A percentile compares a stretch with the other conserved stretches of the same genome.
Evolutionary conservation across 2,797 vertebrate species (phyloP).

Genomic region (Danio aesculapii): DNA sequence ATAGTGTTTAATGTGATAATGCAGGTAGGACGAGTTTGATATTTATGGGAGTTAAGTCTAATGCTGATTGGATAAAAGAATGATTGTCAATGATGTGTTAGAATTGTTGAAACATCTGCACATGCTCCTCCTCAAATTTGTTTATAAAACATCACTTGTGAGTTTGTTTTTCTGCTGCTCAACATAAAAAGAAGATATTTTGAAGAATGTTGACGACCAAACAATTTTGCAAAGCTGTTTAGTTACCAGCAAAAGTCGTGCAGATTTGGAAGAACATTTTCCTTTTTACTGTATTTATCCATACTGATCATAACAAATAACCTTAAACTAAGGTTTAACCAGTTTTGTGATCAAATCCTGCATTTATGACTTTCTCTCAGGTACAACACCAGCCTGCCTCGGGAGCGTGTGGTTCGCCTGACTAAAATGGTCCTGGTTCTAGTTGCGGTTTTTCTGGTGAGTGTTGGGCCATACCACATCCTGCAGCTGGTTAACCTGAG

Average conservation of each 20-base stretch:
- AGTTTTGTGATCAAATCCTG: background rate
- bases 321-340: background rate
- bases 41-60: too few relatives aligned
- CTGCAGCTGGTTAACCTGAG: constrained; percentile 73
- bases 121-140: too few relatives aligned
- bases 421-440: constrained; percentile 71
- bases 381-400: constrained; percentile 65
- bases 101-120: too few relatives aligned
- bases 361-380: constrained; percentile 48
- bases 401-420: constrained; percentile 67
- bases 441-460: constrained; percentile 67
- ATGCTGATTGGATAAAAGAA: too few relatives aligned
- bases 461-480: constrained; percentile 67
- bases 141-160: too few relatives aligned
- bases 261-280: background rate
- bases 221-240: too few relatives aligned
- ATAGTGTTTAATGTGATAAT: too few relatives aligned
- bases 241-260: too few relatives aligned
- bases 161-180: background rate
- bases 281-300: background rate
- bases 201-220: background rate
- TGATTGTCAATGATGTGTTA: too few relatives aligned
- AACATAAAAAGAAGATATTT: background rate
- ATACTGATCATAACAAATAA: background rate
- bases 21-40: too few relatives aligned